These are phyloP conservation scores for Myripristis jacobus DNA, from an alignment of 2,797 vertebrate genomes.

Conservation along the genomic window DNA sequence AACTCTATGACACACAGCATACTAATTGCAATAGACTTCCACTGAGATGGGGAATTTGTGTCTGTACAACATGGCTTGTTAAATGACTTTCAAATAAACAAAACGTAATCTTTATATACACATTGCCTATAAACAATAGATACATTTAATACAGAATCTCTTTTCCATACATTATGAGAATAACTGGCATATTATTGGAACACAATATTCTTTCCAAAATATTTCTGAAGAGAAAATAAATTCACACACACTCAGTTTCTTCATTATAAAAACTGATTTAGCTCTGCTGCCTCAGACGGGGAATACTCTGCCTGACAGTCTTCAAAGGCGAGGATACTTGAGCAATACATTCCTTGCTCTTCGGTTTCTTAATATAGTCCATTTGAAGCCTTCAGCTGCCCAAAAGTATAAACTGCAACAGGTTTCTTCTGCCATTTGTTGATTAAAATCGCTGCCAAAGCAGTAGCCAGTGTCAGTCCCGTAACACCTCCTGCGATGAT, in stretches of 20 bases:
- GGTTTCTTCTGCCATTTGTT: conserved; percentile 89
- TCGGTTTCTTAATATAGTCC: conserved; percentile 79
- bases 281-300: neutral
- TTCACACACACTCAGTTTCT: neutral
- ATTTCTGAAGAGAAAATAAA: conserved; percentile 2
- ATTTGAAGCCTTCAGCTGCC: conserved; percentile 81
- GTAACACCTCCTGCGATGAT: conserved; percentile 86
- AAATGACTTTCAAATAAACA: too few species aligned
- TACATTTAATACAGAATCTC: neutral
- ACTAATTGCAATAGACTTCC: too few species aligned
- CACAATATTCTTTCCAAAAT: neutral
- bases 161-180: too few species aligned
- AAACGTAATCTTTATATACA: too few species aligned
- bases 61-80: too few species aligned
- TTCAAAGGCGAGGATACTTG: neutral
- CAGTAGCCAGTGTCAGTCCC: conserved; percentile 82
- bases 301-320: neutral
- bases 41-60: too few species aligned
- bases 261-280: neutral
- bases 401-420: conserved; percentile 82
- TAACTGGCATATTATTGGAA: too few species aligned
- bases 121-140: neutral
- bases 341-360: conserved; percentile 39
- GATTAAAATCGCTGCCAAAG: conserved; percentile 85
- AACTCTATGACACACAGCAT: too few species aligned